These are phyloP conservation scores for Eurystomus glaucurus DNA, from an alignment of 2,797 vertebrate species.

Conservation along the genomic window DNA sequence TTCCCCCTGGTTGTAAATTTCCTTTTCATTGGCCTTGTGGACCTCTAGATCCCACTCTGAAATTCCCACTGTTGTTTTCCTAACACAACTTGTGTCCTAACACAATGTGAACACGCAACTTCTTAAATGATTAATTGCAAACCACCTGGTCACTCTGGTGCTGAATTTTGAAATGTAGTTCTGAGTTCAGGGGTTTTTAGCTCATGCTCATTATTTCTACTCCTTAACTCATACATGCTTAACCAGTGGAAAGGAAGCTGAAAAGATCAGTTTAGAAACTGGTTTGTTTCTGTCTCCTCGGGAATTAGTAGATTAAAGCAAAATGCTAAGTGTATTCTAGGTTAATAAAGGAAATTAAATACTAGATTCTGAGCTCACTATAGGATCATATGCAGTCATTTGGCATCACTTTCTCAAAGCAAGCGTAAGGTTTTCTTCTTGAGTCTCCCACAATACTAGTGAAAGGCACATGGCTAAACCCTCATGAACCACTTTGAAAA, in stretches of 20 bases:
- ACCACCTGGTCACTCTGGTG: not conserved
- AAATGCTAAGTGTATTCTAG: not conserved
- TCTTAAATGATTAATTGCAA: not conserved
- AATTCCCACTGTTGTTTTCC: not conserved
- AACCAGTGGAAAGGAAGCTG: not conserved
- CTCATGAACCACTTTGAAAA: conserved; percentile 39
- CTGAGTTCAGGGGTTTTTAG: not conserved
- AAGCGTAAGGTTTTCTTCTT: not conserved
- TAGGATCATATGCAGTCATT: not conserved
- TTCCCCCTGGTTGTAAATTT: not conserved
- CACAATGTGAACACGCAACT: not conserved
- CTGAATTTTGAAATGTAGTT: not conserved
- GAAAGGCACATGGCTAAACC: conserved; percentile 33
- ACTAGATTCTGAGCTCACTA: not conserved
- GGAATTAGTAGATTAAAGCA: not conserved
- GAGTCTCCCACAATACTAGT: not conserved
- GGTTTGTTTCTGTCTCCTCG: not conserved
- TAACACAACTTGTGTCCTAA: not conserved
- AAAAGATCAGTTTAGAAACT: not conserved
- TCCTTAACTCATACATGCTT: not conserved
- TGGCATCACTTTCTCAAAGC: not conserved
- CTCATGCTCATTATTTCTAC: not conserved
- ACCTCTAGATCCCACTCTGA: not conserved
- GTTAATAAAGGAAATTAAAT: not conserved
- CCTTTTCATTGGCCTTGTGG: not conserved